phyloP scores from a whole-genome alignment of 2,113 vertebrate species.

The Gallinago media region DNA sequence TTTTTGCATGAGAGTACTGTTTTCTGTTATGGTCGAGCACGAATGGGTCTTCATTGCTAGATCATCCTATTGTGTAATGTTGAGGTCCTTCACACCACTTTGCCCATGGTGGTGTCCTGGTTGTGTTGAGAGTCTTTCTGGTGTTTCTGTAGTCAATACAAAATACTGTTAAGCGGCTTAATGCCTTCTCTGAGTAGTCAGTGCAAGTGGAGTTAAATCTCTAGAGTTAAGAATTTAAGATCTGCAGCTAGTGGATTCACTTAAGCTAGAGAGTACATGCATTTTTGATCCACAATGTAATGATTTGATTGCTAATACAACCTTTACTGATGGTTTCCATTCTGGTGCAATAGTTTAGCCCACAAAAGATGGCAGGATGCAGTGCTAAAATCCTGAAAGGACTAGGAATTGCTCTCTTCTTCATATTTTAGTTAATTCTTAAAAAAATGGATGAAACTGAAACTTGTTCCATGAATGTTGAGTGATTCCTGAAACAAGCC shows the following conservation, averaged over 20 bases:
- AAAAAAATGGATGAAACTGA: not conserved
- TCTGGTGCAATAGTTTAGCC: not conserved
- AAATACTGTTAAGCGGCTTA: not conserved
- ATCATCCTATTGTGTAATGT: not conserved
- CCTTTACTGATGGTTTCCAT: not conserved
- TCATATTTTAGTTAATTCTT: not conserved
- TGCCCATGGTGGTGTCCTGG: not conserved
- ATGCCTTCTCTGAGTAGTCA: not conserved
- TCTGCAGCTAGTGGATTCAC: not conserved
- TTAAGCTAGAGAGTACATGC: not conserved
- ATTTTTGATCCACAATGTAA: not conserved
- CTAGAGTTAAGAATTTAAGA: not conserved
- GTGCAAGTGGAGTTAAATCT: not conserved
- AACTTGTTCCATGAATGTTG: not conserved
- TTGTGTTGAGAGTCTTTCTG: not conserved
- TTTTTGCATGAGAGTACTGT: not conserved
- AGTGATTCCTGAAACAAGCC: not conserved
- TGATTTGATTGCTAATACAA: not conserved
- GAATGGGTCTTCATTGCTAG: not conserved
- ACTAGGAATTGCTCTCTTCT: not conserved
- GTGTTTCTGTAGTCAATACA: not conserved
- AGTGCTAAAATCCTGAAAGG: not conserved
- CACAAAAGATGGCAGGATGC: not conserved
- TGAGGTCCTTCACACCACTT: rapidly evolving
- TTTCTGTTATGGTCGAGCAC: not conserved